phyloP scores from a whole-genome alignment of 30 jellyfish, hydroid and myxozoan genomes.

The Rhopilema esculentum region DNA sequence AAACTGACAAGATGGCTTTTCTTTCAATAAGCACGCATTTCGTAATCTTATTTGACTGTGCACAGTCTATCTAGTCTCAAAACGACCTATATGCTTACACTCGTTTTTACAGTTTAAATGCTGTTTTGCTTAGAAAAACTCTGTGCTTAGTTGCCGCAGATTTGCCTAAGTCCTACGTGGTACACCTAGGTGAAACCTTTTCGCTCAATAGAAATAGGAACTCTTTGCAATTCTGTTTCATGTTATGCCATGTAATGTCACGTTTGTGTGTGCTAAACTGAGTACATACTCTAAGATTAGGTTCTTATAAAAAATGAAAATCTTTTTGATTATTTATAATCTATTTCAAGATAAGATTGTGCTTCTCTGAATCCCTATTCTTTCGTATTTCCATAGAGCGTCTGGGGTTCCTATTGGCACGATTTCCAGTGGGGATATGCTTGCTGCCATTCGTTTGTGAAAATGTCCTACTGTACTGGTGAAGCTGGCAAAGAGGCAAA shows the following conservation, averaged over 20 bases:
- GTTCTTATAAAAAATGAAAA: too few species aligned
- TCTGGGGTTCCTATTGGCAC: slow-evolving; percentile 98
- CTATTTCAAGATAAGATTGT: too few species aligned
- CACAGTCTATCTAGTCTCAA: background rate
- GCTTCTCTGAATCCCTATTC: too few species aligned
- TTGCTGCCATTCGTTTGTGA: slow-evolving; percentile 98
- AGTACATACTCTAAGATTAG: too few species aligned
- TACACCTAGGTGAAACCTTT: too few species aligned
- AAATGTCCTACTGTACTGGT: slow-evolving; percentile 98
- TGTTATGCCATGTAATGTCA: too few species aligned
- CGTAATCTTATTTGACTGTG: background rate
- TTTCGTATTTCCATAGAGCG: slow-evolving; percentile 71
- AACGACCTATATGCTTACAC: background rate
- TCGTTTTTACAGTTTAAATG: background rate
- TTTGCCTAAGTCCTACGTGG: too few species aligned
- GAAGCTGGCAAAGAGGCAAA: slow-evolving; percentile 95
- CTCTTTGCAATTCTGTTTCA: too few species aligned
- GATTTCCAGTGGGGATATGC: slow-evolving; percentile 98
- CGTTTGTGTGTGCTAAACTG: too few species aligned
- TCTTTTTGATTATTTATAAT: too few species aligned
- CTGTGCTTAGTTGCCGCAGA: too few species aligned
- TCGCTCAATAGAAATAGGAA: too few species aligned
- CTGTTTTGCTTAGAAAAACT: background rate
- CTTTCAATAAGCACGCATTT: background rate
- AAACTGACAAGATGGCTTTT: background rate